Base-by-base conservation (phyloP, 1,140 invertebrate species). In the Drosophila sechellia region DNA sequence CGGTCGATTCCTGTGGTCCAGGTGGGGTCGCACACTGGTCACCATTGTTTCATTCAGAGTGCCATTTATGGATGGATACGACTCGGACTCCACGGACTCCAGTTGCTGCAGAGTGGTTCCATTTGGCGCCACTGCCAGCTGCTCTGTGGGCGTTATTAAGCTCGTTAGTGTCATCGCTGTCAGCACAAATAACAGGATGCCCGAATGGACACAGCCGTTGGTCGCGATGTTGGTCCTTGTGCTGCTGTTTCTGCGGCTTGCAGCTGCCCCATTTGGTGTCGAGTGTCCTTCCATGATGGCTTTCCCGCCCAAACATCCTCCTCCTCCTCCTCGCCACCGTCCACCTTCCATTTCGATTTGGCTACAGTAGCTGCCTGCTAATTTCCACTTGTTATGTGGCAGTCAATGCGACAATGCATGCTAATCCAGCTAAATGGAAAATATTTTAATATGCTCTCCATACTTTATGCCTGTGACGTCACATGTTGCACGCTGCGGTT, bases 141-240 rank as follows among this genome's bases (percentile, higher is more conserved):
- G 84, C 69, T 89, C 84, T 77, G 84, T 89, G 80, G 85, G 84
- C 73, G 79, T 84, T 89, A 89, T 89, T 89, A 89, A 89, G 84
- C 84, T 89, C 85, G 85, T 89, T 89, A 89, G 85, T 89, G 84
- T 90, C 84, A 89, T 58, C 48, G 80, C 73, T 84, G 79, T 89
- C 85, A 89, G 84, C 79, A 77, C 72, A 80, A 87, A 87, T 87
- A 87, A 89, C 84, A 89, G 79, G 50, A 79, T 65, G 85, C 77
- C 77, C 64, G 64, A 37, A 20, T 65, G 59, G 64, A 52, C 64
- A 68, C 63, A 64, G 43, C 27, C 35, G 10, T 37, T 54, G 56
- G 31, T 39, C 48, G 48, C 54, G 58, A 74, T 50, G 34, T 31
- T 77, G 15, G 6, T 43, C 15, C 42, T 20, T 54, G 57, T 77